Conservation (phyloP, 1,140 invertebrate species). For the Psix sp. region DNA sequence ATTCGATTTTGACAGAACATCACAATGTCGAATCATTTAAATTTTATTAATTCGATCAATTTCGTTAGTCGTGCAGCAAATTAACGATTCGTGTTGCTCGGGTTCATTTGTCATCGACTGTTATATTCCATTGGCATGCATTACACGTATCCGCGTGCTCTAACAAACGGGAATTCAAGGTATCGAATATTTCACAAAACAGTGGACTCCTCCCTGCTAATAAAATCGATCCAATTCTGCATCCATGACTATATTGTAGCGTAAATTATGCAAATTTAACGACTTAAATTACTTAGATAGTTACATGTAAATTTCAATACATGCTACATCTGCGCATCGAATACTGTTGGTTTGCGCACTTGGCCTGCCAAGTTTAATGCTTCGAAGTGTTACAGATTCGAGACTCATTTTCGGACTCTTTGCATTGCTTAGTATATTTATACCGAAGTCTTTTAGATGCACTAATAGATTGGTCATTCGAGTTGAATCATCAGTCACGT, state of each 20-base stretch:
- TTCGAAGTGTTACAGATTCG: too few species aligned
- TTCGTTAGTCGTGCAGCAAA: constrained; percentile 47
- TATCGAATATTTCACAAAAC: constrained; percentile 50
- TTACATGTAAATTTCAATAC: constrained; percentile 37
- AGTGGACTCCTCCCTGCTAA: constrained; percentile 43
- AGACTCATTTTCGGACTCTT: too few species aligned
- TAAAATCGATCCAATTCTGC: constrained; percentile 43
- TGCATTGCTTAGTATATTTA: too few species aligned
- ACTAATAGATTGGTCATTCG: too few species aligned
- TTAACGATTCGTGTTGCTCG: constrained; percentile 39
- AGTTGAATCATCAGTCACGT: too few species aligned
- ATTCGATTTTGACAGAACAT: too few species aligned
- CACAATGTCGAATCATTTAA: too few species aligned
- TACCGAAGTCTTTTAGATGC: too few species aligned
- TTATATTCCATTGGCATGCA: constrained; percentile 51
- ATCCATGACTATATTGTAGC: constrained; percentile 19
- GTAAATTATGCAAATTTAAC: constrained; percentile 44
- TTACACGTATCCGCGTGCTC: constrained; percentile 44
- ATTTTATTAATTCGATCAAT: constrained; percentile 46
- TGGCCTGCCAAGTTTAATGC: too few species aligned
- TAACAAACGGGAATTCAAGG: constrained; percentile 36
- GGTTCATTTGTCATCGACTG: constrained; percentile 46
- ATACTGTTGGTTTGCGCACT: too few species aligned
- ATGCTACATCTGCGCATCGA: constrained; percentile 8
- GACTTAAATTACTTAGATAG: constrained; percentile 47